Evolutionary conservation across 2,113 vertebrate genomes (phyloP).

Genomic region (Prochilodus magdalenae): DNA sequence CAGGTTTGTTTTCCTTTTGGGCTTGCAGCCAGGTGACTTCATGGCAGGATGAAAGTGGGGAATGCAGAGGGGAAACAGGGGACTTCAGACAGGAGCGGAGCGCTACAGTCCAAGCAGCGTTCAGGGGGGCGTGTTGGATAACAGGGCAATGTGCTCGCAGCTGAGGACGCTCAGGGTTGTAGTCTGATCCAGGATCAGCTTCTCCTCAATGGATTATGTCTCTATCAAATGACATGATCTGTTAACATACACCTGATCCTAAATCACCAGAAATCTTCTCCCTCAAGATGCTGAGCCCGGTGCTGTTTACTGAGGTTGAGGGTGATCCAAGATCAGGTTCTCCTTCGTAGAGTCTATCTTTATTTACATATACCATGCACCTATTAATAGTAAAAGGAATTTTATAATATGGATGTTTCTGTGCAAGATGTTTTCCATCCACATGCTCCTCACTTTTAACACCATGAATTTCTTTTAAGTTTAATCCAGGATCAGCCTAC

Average conservation of each 20-base stretch:
- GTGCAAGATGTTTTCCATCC: not conserved
- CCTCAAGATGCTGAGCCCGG: no score
- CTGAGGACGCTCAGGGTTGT: not conserved
- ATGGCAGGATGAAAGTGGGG: slow-evolving; percentile 8
- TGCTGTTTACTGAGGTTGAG: not conserved
- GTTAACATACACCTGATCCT: not conserved
- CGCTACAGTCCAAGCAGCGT: not conserved
- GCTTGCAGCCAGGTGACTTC: slow-evolving; percentile 5
- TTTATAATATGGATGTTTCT: not conserved
- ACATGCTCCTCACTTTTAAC: not conserved
- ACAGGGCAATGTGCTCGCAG: slow-evolving; percentile 44
- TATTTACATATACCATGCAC: not conserved
- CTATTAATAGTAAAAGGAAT: not conserved
- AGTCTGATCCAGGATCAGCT: slow-evolving; percentile 35
- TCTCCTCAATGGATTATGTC: not conserved
- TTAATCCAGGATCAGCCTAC: not conserved
- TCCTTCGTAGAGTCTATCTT: not conserved
- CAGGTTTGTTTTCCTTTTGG: slow-evolving; percentile 31
- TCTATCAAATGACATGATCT: not conserved
- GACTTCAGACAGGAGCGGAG: not conserved
- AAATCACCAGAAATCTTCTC: not conserved
- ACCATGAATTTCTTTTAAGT: not conserved
- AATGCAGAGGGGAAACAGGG: slow-evolving; percentile 11
- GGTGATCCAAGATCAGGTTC: slow-evolving; percentile 33
- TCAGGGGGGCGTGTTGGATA: slow-evolving; percentile 52